These are phyloP conservation scores for Oncorhynchus gorbuscha DNA, from an alignment of 2,113 vertebrate species.

Conservation along the genomic window DNA sequence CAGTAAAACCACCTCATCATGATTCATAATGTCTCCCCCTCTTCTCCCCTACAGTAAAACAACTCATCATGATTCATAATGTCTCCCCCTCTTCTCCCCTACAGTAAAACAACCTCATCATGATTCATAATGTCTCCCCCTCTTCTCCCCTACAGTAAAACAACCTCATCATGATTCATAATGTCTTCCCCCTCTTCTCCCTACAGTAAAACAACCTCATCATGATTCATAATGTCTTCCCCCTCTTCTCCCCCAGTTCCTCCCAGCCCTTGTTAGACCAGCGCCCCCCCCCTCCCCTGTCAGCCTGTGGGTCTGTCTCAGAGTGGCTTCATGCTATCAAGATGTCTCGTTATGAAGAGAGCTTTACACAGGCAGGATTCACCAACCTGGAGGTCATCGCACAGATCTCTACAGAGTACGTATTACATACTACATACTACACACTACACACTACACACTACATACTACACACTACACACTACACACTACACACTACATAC, in stretches of 20 bases:
- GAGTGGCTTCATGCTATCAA: constrained; percentile 73
- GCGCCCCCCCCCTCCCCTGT: constrained; percentile 53
- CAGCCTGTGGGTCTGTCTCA: constrained; percentile 57
- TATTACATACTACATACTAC: not conserved
- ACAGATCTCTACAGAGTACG: constrained; percentile 31
- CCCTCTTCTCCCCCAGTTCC: constrained; percentile 7
- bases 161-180: no score
- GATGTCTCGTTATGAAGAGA: constrained; percentile 74
- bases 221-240: no score
- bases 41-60: no score
- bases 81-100: no score
- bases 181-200: no score
- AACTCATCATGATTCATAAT: no score
- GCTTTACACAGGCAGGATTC: constrained; percentile 69
- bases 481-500: not conserved
- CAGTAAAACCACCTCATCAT: no score
- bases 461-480: not conserved
- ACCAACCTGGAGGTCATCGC: constrained; percentile 62
- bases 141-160: no score
- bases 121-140: no score
- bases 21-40: no score
- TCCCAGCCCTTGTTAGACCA: constrained; percentile 65
- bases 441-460: not conserved
- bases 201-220: no score
- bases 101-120: no score